A percentile compares a stretch with the other conserved stretches of the same genome.
phyloP scores from a whole-genome alignment of 2,888 invertebrate species.

The Tachystola acroxantha region DNA sequence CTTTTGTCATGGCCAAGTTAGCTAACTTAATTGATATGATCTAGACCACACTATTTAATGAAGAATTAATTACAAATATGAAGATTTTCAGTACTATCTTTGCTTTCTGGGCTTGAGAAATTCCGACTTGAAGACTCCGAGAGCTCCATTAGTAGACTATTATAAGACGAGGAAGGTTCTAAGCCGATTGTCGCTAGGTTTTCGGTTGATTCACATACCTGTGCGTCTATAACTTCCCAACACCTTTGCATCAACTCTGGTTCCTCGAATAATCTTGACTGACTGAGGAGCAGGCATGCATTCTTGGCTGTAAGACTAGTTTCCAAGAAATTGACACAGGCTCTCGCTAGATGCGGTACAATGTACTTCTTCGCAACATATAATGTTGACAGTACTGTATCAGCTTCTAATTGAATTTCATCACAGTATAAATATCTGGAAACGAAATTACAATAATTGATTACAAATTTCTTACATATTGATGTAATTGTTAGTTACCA shows the following conservation, averaged over 20 bases:
- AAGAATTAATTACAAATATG: conserved; percentile 40
- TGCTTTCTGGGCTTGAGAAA: conserved; percentile 59
- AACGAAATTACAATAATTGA: conserved; percentile 19
- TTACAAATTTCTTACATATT: too few relatives aligned
- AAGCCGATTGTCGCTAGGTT: conserved; percentile 65
- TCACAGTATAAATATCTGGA: conserved; percentile 97
- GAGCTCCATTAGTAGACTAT: conserved; percentile 61
- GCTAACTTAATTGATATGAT: conserved; percentile 14
- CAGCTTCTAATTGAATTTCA: conserved; percentile 96
- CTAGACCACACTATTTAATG: neutral
- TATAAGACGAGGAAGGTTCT: conserved; percentile 62
- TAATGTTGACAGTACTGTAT: conserved; percentile 94
- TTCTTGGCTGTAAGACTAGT: conserved; percentile 97
- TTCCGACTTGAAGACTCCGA: conserved; percentile 61
- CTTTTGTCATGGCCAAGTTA: conserved; percentile 37
- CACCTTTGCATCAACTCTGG: conserved; percentile 97
- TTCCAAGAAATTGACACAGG: conserved; percentile 96
- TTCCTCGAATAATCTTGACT: conserved; percentile 97
- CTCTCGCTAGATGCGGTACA: conserved; percentile 94
- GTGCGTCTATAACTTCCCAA: conserved; percentile 98
- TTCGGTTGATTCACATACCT: conserved; percentile 83
- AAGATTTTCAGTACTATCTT: conserved; percentile 50
- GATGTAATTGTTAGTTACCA: too few relatives aligned
- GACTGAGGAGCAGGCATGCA: conserved; percentile 96
- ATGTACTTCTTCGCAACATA: conserved; percentile 99